A percentile compares a stretch with the other conserved stretches of the same genome.
Evolutionary conservation across 2,113 vertebrate genomes (phyloP).

Genomic region (Corythornis madagascariensis): DNA sequence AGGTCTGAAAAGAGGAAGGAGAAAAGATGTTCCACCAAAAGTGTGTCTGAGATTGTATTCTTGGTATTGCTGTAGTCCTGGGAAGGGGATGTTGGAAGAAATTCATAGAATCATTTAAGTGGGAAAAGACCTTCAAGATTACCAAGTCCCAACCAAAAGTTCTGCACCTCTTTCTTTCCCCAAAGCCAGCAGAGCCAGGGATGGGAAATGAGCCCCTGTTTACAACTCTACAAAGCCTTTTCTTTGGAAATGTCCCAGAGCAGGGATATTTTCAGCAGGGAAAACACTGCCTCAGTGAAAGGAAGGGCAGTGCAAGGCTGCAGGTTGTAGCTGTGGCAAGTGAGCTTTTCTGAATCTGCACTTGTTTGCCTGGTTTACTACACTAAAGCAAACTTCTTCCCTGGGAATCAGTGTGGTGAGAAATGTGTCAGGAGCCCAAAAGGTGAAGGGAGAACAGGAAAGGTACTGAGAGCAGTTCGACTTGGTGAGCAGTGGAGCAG

Average conservation of each 20-base stretch:
- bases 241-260: background rate
- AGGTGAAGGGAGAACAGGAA: background rate
- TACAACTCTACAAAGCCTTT: background rate
- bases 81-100: background rate
- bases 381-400: background rate
- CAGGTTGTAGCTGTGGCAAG: background rate
- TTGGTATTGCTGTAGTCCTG: accelerated
- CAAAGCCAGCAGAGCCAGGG: background rate
- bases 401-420: background rate
- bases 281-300: background rate
- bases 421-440: background rate
- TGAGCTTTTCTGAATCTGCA: background rate
- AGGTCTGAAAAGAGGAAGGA: background rate
- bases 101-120: background rate
- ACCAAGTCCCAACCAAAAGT: no score
- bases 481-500: background rate
- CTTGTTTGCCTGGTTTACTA: background rate
- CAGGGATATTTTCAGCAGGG: background rate
- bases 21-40: background rate
- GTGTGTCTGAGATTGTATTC: background rate
- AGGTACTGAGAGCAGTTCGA: background rate
- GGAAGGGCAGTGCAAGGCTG: accelerated
- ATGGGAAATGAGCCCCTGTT: background rate
- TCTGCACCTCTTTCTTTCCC: background rate
- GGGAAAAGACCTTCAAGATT: no score